Evolutionary conservation across 2,888 invertebrate species (phyloP), one percentile per base, ranked within the genome.

Genomic region (Gnatocerus cornutus): DNA sequence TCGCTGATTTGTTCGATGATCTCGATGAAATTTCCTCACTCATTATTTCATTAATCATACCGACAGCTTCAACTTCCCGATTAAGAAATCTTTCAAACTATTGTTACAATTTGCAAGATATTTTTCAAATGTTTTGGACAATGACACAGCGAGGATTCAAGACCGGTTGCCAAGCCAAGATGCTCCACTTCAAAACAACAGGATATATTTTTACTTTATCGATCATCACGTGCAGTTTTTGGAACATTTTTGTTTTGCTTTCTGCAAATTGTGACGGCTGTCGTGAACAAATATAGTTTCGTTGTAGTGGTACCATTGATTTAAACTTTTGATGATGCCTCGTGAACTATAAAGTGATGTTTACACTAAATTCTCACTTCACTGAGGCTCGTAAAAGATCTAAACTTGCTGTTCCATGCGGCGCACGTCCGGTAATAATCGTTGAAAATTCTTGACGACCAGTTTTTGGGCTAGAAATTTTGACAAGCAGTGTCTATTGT

Each of bases 1-100:
- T 41, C 41, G 33, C 59, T 14, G 33, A 59, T 43, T 59, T 59
- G 56, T 56, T 21, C 52, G 39, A 39, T 41, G 52, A 52, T 41
- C 52, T 37, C 16, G 30, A 61, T 61, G 50, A 61, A 48, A 37
- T 16, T 16, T 43, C 9, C 27, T 9, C 13, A 29, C 13, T 13
- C 29, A 9, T 41, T 16, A 39, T 16, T 55, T 9, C 13, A 29
- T 7, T 13, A 12, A 9, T 41, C 9, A 39, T 16, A 37, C 39
- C 12, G 6, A 56, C 16, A 10, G 6, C 12, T 37, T n/a, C 37
- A 37, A 37, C 37, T 48, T 55, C 14, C 43, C 41, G 56, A 29
- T 56, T 27, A 21, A 56, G 27, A 41, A 21, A 29, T 27, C 29
- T 50, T 29, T 50, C 50, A 29, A 27, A 50, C 21, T 50, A 8